Evolutionary conservation across 1,140 invertebrate species (phyloP), one percentile per base, ranked within the genome.

Genomic region (Aphis craccivora): DNA sequence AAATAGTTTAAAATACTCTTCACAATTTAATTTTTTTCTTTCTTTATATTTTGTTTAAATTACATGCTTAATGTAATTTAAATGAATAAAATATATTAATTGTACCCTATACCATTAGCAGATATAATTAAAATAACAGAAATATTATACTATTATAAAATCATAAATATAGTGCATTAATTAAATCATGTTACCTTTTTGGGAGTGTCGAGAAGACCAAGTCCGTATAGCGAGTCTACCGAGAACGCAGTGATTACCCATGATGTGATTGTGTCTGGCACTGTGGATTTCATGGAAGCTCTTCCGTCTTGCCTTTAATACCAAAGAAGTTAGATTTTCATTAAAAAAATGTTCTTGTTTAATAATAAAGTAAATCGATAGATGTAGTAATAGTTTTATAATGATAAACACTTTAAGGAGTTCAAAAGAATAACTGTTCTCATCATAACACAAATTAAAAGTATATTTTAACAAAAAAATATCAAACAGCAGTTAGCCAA

Each of bases 211-310:
- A 98, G 97, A 7, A 99, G 95, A 5, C 98, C 98, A 0, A 99
- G 96, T 37, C 99, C 99, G 93, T 97, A 95, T 22, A 97, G 95
- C 0, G 97, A 96, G 95, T 98, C 98, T 81, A 99, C 96, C 1
- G 99, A 98, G 95, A 99, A 99, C 1, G 98, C 99, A 55, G 97
- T 98, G 0, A 99, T 96, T 37, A 98, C 96, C 98, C 99, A 99
- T 3, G 98, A 98, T 0, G 98, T 99, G 23, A 99, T 98, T 0
- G 98, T 98, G 94, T 98, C 97, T 1, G 99, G 99, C 53, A 98
- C 97, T 83, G 95, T 95, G 55, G 96, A 96, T 30, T 95, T 95
- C 30, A 97, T 89, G 40, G 95, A 93, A 83, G 95, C 95, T 93
- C 95, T 94, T n/a, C 97, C 97, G 94, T 96, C 95, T 94, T 95